Evolutionary conservation across 2,113 vertebrate species (phyloP).

Genomic region (Dendropsophus ebraccatus): DNA sequence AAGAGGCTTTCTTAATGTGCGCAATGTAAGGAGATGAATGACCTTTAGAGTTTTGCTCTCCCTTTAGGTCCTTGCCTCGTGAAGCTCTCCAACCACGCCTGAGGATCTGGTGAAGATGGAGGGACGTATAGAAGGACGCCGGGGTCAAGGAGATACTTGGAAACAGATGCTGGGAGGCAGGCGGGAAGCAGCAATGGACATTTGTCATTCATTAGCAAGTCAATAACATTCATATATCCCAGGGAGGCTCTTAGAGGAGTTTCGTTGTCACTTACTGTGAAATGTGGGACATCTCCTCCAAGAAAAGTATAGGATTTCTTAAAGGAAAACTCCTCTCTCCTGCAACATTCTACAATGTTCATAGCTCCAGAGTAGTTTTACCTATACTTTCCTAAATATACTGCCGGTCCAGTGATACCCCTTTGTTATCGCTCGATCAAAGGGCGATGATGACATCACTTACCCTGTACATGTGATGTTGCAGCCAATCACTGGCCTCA

Average conservation of each 20-base stretch:
- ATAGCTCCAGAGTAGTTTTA: too few species aligned
- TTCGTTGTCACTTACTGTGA: background rate
- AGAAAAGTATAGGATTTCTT: background rate
- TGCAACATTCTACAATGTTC: background rate
- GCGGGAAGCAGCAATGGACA: background rate
- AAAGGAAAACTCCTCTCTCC: background rate
- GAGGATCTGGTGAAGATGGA: background rate
- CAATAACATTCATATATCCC: background rate
- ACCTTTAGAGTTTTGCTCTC: background rate
- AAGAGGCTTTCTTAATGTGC: background rate
- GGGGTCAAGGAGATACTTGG: slow-evolving; percentile 17
- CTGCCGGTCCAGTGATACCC: too few species aligned
- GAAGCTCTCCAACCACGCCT: background rate
- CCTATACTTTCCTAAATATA: too few species aligned
- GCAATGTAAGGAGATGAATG: background rate
- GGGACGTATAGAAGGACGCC: background rate
- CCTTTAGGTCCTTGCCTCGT: background rate
- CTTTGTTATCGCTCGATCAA: too few species aligned
- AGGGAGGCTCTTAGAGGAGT: background rate
- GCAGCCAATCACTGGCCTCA: too few species aligned
- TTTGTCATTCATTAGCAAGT: background rate
- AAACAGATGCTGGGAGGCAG: background rate
- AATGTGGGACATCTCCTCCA: background rate
- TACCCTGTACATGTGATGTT: too few species aligned
- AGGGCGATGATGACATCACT: too few species aligned